Base-by-base conservation (phyloP, 2,888 invertebrate genomes). In the Rhagium mordax region DNA sequence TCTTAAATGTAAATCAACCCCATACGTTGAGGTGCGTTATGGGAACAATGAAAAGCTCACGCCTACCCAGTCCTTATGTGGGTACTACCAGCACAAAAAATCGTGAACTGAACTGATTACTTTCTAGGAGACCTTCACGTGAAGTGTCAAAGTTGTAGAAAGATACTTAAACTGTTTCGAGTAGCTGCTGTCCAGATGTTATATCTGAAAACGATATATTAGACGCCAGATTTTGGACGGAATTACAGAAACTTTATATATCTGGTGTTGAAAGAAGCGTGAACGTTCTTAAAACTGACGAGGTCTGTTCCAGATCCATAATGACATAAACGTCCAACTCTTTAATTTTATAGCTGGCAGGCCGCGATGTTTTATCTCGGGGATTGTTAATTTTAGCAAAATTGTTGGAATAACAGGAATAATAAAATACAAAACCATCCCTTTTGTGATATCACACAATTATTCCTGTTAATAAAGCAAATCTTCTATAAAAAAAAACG, bases 1-100 rank as follows among this genome's bases (percentile, higher is more conserved):
- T 53, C 20, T 53, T 6, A 10, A 59, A 65, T 65, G 65, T 65
- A 65, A 65, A 65, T 65, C 65, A 53, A 24, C 65, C 65, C 65
- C 41, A n/a, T 62, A 10, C n/a, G 21, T 16, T 20, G 21, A 41
- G 65, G 65, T 51, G 65, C 53, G 53, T 29, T 51, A 53, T 13
- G n/a, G 53, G 33, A 65, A 53, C 65, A 53, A 65, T 33, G 33
- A 29, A 27, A n/a, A 21, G n/a, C 48, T 62, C 62, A 41, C 53
- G 27, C 53, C 53, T 53, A 49, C 51, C 41, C 13, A 16, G 20
- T 8, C 2, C 7, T 53, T 27, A 65, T 53, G 65, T 65, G 51
- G 53, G 65, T 33, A 59, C 10, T 51, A 51, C 64, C 16, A 15
- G 29, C 64, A 64, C 18, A 51, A 64, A 64, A 64, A 49, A 59